phyloP scores from a whole-genome alignment of 2,888 invertebrate genomes.

The Aricia artaxerxes region DNA sequence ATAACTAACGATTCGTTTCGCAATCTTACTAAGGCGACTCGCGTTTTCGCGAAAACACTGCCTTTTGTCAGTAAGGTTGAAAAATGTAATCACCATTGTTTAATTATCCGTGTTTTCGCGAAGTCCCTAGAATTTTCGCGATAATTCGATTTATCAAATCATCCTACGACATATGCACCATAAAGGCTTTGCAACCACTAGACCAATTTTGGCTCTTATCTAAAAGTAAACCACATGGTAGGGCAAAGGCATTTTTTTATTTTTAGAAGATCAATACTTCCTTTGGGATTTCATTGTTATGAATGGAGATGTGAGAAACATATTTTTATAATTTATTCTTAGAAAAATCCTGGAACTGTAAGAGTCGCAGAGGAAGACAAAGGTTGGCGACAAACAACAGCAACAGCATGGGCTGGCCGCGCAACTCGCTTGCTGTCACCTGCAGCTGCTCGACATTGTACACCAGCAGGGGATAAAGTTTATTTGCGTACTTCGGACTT shows the following conservation, averaged over 20 bases:
- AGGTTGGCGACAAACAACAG: conserved; percentile 89
- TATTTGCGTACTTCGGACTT: conserved; percentile 90
- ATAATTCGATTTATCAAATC: too few relatives aligned
- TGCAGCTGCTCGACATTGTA: conserved; percentile 88
- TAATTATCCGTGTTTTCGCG: too few relatives aligned
- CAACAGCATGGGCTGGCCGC: conserved; percentile 92
- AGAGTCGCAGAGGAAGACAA: conserved; percentile 94
- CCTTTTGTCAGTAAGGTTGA: too few relatives aligned
- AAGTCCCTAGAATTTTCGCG: too few relatives aligned
- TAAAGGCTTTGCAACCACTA: not conserved
- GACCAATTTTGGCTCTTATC: not conserved
- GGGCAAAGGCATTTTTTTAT: not conserved
- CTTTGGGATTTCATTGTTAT: not conserved
- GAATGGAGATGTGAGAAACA: not conserved
- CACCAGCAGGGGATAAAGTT: conserved; percentile 87
- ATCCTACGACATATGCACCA: too few relatives aligned
- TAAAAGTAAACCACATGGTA: not conserved
- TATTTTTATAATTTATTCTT: not conserved
- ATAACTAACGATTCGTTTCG: too few relatives aligned
- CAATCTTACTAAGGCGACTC: too few relatives aligned
- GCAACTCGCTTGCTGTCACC: conserved; percentile 71
- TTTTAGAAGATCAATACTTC: not conserved
- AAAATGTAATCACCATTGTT: too few relatives aligned
- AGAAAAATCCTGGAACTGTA: conserved; percentile 91
- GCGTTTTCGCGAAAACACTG: too few relatives aligned